Conservation (phyloP, 2,113 vertebrate species). For the Sinocyclocheilus rhinocerous region DNA sequence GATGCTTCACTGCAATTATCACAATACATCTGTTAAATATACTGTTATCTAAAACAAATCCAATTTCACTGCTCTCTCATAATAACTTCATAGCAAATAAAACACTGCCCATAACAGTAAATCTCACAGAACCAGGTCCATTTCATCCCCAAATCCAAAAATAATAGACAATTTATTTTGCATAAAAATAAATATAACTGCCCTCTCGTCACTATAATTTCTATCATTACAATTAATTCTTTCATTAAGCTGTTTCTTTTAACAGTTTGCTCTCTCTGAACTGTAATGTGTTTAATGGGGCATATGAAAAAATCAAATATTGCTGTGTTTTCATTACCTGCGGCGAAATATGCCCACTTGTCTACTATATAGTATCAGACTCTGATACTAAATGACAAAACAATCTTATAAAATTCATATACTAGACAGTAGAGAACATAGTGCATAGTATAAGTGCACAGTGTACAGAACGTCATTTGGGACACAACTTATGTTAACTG, state of each 20-base stretch:
- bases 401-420: not conserved
- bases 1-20: not conserved
- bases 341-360: not conserved
- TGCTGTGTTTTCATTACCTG: not conserved
- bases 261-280: no score
- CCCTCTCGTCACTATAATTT: not conserved
- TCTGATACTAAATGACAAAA: not conserved
- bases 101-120: not conserved
- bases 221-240: no score
- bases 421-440: not conserved
- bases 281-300: not conserved
- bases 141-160: not conserved
- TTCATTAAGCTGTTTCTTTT: no score
- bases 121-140: not conserved
- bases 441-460: not conserved
- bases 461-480: not conserved
- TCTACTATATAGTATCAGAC: not conserved
- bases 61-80: not conserved
- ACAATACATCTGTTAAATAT: not conserved
- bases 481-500: conserved; percentile 1
- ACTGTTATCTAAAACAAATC: not conserved
- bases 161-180: not conserved
- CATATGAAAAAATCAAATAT: not conserved
- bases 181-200: not conserved
- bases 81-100: not conserved